These are phyloP conservation scores for Drosophila sturtevanti DNA, from an alignment of 1,140 invertebrate species.

Conservation along the genomic window DNA sequence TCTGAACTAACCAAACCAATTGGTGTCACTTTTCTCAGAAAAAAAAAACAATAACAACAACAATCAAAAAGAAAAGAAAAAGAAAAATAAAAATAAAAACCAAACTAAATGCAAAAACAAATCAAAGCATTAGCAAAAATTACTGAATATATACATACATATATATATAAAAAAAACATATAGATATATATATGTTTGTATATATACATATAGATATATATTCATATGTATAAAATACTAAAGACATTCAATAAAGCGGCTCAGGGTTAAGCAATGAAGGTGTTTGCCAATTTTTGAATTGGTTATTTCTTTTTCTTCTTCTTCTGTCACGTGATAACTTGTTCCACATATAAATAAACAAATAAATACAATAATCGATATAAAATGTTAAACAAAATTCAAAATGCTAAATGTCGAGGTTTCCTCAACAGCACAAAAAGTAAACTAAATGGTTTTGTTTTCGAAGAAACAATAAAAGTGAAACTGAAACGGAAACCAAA, in stretches of 20 bases:
- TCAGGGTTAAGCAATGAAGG: conserved; percentile 71
- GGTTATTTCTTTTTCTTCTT: conserved; percentile 9
- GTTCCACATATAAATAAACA: conserved; percentile 66
- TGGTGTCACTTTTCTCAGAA: conserved; percentile 6
- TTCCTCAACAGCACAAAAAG: conserved; percentile 23
- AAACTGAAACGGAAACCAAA: conserved; percentile 3
- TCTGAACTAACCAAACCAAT: not conserved
- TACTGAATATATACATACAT: no score
- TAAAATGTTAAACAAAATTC: conserved; percentile 10
- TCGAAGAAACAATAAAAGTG: not conserved
- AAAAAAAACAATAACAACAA: conserved; percentile 16
- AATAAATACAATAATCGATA: conserved; percentile 34
- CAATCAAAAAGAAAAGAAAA: conserved; percentile 7
- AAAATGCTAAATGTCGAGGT: conserved; percentile 51
- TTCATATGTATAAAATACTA: conserved; percentile 6
- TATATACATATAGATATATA: conserved; percentile 9
- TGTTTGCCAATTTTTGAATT: conserved; percentile 69
- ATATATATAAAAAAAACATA: conserved; percentile 16
- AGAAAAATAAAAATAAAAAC: no score
- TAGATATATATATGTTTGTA: conserved; percentile 24
- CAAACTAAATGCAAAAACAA: conserved; percentile 27
- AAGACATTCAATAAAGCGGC: conserved; percentile 72
- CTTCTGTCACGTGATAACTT: conserved; percentile 64
- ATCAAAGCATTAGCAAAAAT: conserved; percentile 35
- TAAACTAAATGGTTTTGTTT: conserved; percentile 21